These are phyloP conservation scores for Drosophila infuscata DNA, from an alignment of 2,888 invertebrate species.

Conservation along the genomic window DNA sequence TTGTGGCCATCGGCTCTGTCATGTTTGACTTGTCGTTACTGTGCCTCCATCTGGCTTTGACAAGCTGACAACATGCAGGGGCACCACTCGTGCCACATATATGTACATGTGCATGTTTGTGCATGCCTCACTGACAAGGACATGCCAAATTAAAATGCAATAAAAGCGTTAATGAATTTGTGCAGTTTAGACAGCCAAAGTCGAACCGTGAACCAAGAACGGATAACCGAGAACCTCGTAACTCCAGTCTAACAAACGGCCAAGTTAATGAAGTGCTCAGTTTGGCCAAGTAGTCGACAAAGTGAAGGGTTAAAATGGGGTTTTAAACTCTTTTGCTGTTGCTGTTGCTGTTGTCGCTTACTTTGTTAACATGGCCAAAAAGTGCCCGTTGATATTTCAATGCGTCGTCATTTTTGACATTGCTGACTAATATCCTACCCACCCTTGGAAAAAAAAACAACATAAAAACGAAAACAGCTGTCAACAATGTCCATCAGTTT, in stretches of 20 bases:
- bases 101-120: conserved; percentile 70
- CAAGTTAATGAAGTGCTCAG: conserved; percentile 66
- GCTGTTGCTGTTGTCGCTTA: conserved; percentile 23
- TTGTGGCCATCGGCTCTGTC: conserved; percentile 56
- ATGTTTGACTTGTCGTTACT: conserved; percentile 59
- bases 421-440: conserved; percentile 69
- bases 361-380: conserved; percentile 67
- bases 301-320: conserved; percentile 50
- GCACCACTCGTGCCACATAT: conserved; percentile 39
- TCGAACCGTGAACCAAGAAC: background rate
- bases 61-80: conserved; percentile 64
- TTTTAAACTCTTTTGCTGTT: conserved; percentile 48
- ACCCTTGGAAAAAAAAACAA: background rate
- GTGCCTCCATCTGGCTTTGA: conserved; percentile 54
- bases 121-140: conserved; percentile 74
- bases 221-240: background rate
- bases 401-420: conserved; percentile 71
- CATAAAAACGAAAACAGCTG: conserved; percentile 56
- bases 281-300: conserved; percentile 14
- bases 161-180: conserved; percentile 76
- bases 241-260: conserved; percentile 15
- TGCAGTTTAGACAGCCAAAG: conserved; percentile 49
- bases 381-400: conserved; percentile 63
- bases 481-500: conserved; percentile 68
- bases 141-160: conserved; percentile 79